These are phyloP conservation scores for Pluvianellus socialis DNA, from an alignment of 2,113 vertebrate species.

Conservation along the genomic window DNA sequence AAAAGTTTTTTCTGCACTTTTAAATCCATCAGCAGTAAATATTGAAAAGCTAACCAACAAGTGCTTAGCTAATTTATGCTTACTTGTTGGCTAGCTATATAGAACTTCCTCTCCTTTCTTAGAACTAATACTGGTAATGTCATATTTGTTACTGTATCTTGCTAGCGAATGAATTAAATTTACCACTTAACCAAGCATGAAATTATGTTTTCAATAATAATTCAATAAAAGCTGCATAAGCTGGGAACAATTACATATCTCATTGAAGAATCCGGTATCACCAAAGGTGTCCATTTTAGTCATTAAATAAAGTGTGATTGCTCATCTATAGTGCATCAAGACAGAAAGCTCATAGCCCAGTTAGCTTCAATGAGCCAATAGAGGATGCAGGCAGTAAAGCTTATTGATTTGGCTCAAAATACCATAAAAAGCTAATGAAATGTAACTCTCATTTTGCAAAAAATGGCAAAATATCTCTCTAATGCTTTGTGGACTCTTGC, in stretches of 20 bases:
- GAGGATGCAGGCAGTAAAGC: conserved; percentile 8
- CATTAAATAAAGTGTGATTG: conserved; percentile 27
- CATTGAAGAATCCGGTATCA: conserved; percentile 1
- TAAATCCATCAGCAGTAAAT: neutral
- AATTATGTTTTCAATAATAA: conserved; percentile 77
- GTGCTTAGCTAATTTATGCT: neutral
- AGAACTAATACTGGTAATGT: conserved; percentile 15
- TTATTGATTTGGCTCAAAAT: conserved; percentile 40
- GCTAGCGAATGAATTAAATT: conserved; percentile 68
- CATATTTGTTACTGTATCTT: conserved; percentile 62
- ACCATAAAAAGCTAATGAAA: conserved; percentile 37
- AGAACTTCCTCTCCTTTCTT: neutral
- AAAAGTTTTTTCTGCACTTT: neutral
- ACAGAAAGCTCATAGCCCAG: neutral
- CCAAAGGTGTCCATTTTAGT: conserved; percentile 2
- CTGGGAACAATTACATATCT: conserved; percentile 50
- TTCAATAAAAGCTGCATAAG: conserved; percentile 63
- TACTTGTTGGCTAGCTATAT: neutral
- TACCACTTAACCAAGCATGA: conserved; percentile 69
- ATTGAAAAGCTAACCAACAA: neutral
- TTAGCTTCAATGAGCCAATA: conserved; percentile 5
- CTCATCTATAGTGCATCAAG: neutral
- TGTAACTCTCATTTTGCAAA: conserved; percentile 3
- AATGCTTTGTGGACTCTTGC: neutral
- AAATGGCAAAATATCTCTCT: neutral